These are phyloP conservation scores for Pogonognathellus flavescens DNA, from an alignment of 1,140 invertebrate species.

Conservation along the genomic window DNA sequence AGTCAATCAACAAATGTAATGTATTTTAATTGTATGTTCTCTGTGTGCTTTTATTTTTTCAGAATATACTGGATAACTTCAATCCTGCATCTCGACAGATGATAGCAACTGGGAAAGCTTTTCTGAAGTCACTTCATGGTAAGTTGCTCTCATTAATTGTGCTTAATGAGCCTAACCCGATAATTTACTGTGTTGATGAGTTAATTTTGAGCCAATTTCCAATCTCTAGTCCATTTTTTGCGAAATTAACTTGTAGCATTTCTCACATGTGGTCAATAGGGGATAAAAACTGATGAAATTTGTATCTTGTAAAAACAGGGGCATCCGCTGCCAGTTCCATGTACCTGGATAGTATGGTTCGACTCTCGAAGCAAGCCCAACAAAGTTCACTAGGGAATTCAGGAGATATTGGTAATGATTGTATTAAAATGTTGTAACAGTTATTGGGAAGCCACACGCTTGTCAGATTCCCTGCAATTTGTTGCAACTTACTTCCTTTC, in stretches of 20 bases:
- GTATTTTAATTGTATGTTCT: no score
- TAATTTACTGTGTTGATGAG: no score
- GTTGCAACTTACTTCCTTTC: conserved; percentile 11
- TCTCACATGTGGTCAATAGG: no score
- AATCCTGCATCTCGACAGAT: conserved; percentile 91
- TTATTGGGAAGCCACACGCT: not conserved
- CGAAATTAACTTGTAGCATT: no score
- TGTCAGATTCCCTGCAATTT: conserved; percentile 32
- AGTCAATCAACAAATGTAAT: no score
- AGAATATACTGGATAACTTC: conserved; percentile 96
- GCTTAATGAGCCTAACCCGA: no score
- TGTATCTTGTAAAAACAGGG: conserved; percentile 75
- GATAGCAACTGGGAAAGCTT: conserved; percentile 92
- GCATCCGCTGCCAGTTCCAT: conserved; percentile 86
- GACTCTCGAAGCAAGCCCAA: conserved; percentile 87
- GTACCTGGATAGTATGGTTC: conserved; percentile 88
- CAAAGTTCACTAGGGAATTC: conserved; percentile 89
- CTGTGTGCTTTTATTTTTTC: conserved; percentile 70
- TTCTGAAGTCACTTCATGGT: conserved; percentile 92
- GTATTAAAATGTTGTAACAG: not conserved
- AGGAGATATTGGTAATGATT: conserved; percentile 84
- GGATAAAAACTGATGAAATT: not conserved
- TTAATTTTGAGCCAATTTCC: no score
- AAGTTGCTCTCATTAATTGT: conserved; percentile 71
- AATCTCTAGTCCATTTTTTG: no score